Evolutionary conservation across 2,113 vertebrate genomes (phyloP), one percentile per base, ranked within the genome.

Genomic region (Oreotrochilus melanogaster): DNA sequence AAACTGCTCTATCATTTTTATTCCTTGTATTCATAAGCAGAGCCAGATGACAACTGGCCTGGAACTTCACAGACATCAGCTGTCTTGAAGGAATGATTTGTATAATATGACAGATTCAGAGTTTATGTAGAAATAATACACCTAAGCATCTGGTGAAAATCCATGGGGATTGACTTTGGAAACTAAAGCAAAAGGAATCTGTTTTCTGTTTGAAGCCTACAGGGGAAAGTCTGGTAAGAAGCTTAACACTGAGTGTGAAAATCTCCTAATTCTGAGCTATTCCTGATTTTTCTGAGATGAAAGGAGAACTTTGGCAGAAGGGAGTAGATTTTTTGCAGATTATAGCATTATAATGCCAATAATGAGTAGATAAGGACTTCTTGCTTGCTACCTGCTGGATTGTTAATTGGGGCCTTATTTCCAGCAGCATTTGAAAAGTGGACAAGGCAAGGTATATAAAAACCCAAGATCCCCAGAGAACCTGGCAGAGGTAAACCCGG

Each of bases 61-160:
- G 24, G 27, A 76, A 53, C 27, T 64, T 87, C 15, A 62, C 51
- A 86, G 57, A 24, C 43, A 71, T 56, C 81, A 67, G 43, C 39
- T 72, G 31, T 78, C 45, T 56, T 69, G 65, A 76, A 67, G n/a
- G 45, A 84, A 10, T 79, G 69, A 47, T 66, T 69, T 66, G 51
- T 71, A 87, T 89, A 87, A 30, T 17, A 56, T 12, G 54, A 42
- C 43, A 56, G n/a, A 76, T 73, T 57, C 2, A 11, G 27, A 16
- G 6, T 54, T 81, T 87, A 78, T 74, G 67, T 31, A 64, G 31
- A 50, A 92, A 47, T 66, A 67, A 60, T 37, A 31, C 22, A 18
- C 16, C 24, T 86, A 53, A 86, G n/a, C 10, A 80, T 65, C 47
- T 81, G 39, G 18, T 71, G 83, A 76, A 89, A 70, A 62, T 83